phyloP scores from a whole-genome alignment of 2,888 invertebrate species.

The Oscheius sp. region DNA sequence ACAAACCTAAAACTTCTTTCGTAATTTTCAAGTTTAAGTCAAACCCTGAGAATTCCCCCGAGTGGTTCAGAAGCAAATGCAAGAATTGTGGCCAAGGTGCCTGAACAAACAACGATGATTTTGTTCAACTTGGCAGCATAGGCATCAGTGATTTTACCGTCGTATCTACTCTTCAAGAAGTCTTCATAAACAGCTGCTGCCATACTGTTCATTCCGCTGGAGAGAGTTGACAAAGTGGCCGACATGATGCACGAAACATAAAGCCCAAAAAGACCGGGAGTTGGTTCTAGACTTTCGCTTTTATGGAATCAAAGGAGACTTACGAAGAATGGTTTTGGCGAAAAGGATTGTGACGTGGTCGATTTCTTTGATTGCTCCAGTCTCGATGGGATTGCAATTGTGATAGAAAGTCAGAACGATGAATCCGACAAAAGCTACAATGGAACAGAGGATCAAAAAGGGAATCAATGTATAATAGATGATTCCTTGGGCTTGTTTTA shows the following conservation, averaged over 20 bases:
- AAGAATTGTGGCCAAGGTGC: slow-evolving; percentile 47
- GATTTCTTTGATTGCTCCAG: slow-evolving; percentile 50
- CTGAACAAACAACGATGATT: slow-evolving; percentile 46
- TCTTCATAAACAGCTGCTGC: slow-evolving; percentile 67
- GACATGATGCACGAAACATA: slow-evolving; percentile 64
- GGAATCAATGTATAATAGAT: slow-evolving; percentile 58
- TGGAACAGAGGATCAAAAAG: slow-evolving; percentile 59
- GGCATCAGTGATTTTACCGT: slow-evolving; percentile 49
- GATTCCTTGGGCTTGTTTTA: slow-evolving; percentile 53
- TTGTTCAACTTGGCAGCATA: slow-evolving; percentile 49
- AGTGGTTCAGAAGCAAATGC: slow-evolving; percentile 60
- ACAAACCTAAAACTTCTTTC: slow-evolving; percentile 40
- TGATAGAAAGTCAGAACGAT: slow-evolving; percentile 64
- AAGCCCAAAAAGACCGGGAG: slow-evolving; percentile 62
- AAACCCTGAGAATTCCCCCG: slow-evolving; percentile 57
- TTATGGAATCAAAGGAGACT: not conserved
- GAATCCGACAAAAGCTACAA: slow-evolving; percentile 60
- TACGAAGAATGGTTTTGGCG: slow-evolving; percentile 56
- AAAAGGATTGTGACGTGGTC: slow-evolving; percentile 63
- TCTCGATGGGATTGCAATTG: slow-evolving; percentile 63
- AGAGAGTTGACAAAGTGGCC: slow-evolving; percentile 63
- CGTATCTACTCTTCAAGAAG: slow-evolving; percentile 54
- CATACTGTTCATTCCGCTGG: slow-evolving; percentile 64
- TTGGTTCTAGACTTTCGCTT: slow-evolving; percentile 58
- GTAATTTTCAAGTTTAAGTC: not conserved